Base-by-base conservation (phyloP, 2,888 invertebrate species). In the Platynereis dumerilii region DNA sequence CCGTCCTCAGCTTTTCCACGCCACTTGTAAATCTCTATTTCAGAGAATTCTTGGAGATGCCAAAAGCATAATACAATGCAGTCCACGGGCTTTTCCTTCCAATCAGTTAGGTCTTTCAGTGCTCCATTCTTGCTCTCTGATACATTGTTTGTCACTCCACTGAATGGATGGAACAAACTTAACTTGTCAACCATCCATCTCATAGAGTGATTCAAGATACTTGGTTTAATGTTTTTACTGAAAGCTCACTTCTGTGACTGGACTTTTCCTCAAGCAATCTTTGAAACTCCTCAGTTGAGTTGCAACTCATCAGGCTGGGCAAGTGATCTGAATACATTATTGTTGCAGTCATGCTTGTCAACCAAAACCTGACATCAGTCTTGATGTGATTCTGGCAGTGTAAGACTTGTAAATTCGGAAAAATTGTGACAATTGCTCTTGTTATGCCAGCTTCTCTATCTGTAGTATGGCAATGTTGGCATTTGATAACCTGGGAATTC, bases 31-130 rank as follows among this genome's bases (percentile, higher is more conserved):
- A 29, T 39, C n/a, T 39, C 42, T 22, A 34, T n/a, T 22, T 58
- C 22, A 2, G 28, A 20, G 5, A 12, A 58, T 15, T 39, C 12
- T 26, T 58, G n/a, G n/a, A 58, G 39, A 20, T n/a, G 39, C n/a
- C 42, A 15, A 12, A 58, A 58, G 26, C 42, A 22, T 26, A 58
- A 17, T n/a, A 39, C 10, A 34, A 42, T 42, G 22, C 24, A 28
- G 34, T 58, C 58, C 15, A 58, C n/a, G n/a, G 57, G 57, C 12
- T 12, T 24, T 39, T 58, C 39, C 34, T 29, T 58, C 58, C 56
- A 58, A 24, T 58, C 10, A 20, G 10, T 22, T 15, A 58, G 5
- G 26, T 39, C 58, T 22, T 58, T 42, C 28, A 24, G 28, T 7
- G 34, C 22, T 24, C 58, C 2, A 34, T 39, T 58, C 34, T 34